Conservation (phyloP, 1,140 invertebrate species). For the Lordiphosa clarofinis region DNA sequence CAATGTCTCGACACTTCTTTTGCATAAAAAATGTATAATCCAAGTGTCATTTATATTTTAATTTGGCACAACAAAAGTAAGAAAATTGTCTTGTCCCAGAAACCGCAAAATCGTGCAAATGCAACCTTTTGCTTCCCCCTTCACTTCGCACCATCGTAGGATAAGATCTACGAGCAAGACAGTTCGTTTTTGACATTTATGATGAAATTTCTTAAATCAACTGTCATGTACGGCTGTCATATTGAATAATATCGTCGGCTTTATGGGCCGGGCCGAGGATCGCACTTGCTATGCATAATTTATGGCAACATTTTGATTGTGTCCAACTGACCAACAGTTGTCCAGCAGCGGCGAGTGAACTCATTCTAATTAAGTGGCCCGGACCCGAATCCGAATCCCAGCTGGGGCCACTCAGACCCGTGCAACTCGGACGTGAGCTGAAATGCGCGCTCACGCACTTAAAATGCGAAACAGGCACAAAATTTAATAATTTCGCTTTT, state of each 20-base stretch:
- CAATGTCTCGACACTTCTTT: slow-evolving; percentile 42
- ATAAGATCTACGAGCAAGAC: slow-evolving; percentile 71
- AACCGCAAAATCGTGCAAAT: slow-evolving; percentile 36
- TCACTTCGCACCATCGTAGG: too few species aligned
- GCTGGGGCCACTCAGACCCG: not conserved
- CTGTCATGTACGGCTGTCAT: slow-evolving; percentile 74
- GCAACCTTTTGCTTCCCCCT: too few species aligned
- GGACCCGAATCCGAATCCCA: slow-evolving; percentile 8
- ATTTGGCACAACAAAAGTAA: slow-evolving; percentile 48
- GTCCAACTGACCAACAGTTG: slow-evolving; percentile 17
- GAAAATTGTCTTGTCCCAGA: slow-evolving; percentile 38
- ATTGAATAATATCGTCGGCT: slow-evolving; percentile 68
- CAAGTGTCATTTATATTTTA: slow-evolving; percentile 44
- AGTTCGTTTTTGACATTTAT: slow-evolving; percentile 77
- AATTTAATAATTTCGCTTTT: slow-evolving; percentile 79
- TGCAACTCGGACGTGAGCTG: slow-evolving; percentile 2
- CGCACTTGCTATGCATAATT: slow-evolving; percentile 71
- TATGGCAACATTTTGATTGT: slow-evolving; percentile 50
- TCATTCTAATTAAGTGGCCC: slow-evolving; percentile 73
- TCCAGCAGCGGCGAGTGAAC: slow-evolving; percentile 45
- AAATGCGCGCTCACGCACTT: slow-evolving; percentile 53
- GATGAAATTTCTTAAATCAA: slow-evolving; percentile 75
- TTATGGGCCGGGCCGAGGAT: slow-evolving; percentile 31
- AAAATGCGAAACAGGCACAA: slow-evolving; percentile 68
- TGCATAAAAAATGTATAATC: slow-evolving; percentile 48